Base-by-base conservation (phyloP, 2,888 invertebrate genomes). In the Monopis laevigella region DNA sequence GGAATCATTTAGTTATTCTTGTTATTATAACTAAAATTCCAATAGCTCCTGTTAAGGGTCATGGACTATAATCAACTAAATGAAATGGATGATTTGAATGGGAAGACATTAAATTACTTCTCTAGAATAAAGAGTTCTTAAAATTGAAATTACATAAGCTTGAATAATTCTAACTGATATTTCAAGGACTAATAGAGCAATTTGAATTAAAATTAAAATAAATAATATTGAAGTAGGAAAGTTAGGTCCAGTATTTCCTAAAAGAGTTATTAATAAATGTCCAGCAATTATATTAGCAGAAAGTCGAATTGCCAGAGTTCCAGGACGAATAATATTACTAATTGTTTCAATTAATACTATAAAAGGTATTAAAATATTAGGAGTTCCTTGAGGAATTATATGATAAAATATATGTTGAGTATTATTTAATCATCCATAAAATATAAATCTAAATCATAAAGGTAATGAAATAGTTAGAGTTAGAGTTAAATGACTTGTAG, bases 271-370 rank as follows among this genome's bases (percentile, higher is more conserved):
- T 58, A 89, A 50, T 65, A 89, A 58, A 62, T 89, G 88, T 0
- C 88, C 88, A 1, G 89, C 87, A 80, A 88, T 88, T 85, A 89
- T 88, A 78, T 89, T 89, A n/a, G 89, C 89, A 3, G 86, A 83
- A 75, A 89, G 58, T 48, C 89, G 88, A 44, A 90, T 83, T 1
- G 86, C 84, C 74, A 89, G 65, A 2, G 89, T 89, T 62, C 83
- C 72, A 0, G 88, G 87, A 8, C 87, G 88, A 65, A 89, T 88
- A 49, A 88, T 52, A 73, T 88, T 88, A 53, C 88, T 89, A 69
- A 88, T 85, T 26, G 86, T 83, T 86, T 89, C 89, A 83, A 89
- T 88, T 66, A 86, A 62, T 5, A 89, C 88, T 82, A 89, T 87
- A 75, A 89, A 88, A 18, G 87, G 86, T 72, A 88, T 88, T 55